These are phyloP conservation scores for Sinocyclocheilus rhinocerous DNA, from an alignment of 2,113 vertebrate species.

Conservation along the genomic window DNA sequence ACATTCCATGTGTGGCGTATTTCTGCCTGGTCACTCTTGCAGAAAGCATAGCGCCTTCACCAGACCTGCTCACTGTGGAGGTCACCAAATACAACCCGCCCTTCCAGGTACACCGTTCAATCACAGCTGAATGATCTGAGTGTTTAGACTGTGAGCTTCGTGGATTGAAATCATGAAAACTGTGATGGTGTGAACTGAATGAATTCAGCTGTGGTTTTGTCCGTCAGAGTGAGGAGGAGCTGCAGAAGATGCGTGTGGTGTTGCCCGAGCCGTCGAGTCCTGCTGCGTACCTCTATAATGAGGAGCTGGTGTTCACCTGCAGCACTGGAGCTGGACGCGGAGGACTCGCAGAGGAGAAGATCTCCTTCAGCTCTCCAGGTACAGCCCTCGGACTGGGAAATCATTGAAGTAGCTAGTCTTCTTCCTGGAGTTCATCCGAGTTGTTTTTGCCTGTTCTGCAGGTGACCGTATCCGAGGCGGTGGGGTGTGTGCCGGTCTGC, in stretches of 20 bases:
- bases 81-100: slow-evolving; percentile 89
- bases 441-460: slow-evolving; percentile 57
- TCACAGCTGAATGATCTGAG: neutral
- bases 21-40: slow-evolving; percentile 88
- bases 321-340: slow-evolving; percentile 82
- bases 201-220: neutral
- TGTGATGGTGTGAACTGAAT: neutral
- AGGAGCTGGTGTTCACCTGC: slow-evolving; percentile 86
- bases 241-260: slow-evolving; percentile 77
- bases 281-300: slow-evolving; percentile 84
- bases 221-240: slow-evolving; percentile 82
- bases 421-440: neutral
- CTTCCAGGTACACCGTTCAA: slow-evolving; percentile 81
- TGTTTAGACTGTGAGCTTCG: neutral
- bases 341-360: slow-evolving; percentile 88
- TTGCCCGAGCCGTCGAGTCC: slow-evolving; percentile 81
- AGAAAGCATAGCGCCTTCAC: slow-evolving; percentile 78
- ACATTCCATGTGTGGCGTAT: slow-evolving; percentile 87
- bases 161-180: neutral
- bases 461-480: slow-evolving; percentile 89
- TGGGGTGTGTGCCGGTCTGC: slow-evolving; percentile 83
- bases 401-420: neutral
- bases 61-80: slow-evolving; percentile 86
- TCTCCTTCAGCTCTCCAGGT: slow-evolving; percentile 86
- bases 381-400: slow-evolving; percentile 10